These are phyloP conservation scores for Drosophila ananassae DNA, from an alignment of 1,140 invertebrate species.

Conservation along the genomic window DNA sequence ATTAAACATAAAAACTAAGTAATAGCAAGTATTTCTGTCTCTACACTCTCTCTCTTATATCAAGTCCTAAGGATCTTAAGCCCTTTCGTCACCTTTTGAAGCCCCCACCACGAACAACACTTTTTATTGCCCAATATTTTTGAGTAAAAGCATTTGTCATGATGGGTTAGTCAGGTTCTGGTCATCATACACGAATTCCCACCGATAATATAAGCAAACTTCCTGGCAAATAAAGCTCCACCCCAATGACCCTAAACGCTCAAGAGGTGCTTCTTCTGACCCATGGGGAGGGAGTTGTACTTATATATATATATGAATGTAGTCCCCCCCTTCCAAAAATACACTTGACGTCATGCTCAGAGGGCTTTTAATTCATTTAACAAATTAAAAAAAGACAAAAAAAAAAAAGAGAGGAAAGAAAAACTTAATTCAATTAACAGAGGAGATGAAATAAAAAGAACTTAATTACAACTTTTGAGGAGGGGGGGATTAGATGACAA, in stretches of 20 bases:
- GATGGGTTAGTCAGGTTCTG: conserved; percentile 48
- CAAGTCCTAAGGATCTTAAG: too few relatives aligned
- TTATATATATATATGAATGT: too few relatives aligned
- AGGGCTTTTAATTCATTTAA: conserved; percentile 54
- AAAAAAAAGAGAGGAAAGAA: conserved; percentile 22
- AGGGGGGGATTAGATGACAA: conserved; percentile 2
- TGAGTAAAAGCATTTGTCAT: conserved; percentile 17
- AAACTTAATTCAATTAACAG: conserved; percentile 77
- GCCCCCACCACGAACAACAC: too few relatives aligned
- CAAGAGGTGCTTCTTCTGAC: conserved; percentile 31
- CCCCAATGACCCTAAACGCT: background rate
- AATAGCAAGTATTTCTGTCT: background rate
- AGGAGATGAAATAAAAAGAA: conserved; percentile 20
- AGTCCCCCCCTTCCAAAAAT: conserved; percentile 3
- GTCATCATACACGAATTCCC: conserved; percentile 4
- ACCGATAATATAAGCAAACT: conserved; percentile 56
- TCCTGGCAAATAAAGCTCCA: conserved; percentile 49
- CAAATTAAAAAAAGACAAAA: conserved; percentile 53
- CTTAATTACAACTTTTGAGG: conserved; percentile 34
- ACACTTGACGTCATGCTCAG: conserved; percentile 24
- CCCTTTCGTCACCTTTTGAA: too few relatives aligned
- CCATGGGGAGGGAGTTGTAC: conserved; percentile 7
- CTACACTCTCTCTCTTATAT: too few relatives aligned
- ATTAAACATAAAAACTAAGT: too few relatives aligned
- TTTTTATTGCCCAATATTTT: background rate